Conservation (phyloP, 2,797 vertebrate species). For the Okamejei kenojei region DNA sequence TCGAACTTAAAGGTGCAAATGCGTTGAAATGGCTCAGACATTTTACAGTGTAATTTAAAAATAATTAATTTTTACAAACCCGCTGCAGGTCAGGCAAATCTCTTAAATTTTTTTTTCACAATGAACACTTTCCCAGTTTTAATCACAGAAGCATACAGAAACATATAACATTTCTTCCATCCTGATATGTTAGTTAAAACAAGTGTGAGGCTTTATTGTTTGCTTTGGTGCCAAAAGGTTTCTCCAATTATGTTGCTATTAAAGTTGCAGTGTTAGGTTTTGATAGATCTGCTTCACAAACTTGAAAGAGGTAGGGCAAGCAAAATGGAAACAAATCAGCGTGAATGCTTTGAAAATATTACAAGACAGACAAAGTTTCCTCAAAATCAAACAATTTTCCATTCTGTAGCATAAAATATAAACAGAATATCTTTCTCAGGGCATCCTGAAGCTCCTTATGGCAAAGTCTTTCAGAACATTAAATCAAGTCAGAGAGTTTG, state of each 20-base stretch:
- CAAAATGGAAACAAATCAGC: neutral
- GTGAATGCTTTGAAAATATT: neutral
- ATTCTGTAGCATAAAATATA: too few species aligned
- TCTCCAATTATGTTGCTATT: neutral
- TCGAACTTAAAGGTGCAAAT: slow-evolving; percentile 35
- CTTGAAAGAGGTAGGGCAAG: neutral
- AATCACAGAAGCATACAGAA: neutral
- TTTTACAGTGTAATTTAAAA: slow-evolving; percentile 34
- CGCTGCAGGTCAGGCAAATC: neutral
- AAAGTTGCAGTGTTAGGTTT: neutral
- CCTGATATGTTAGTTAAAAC: neutral
- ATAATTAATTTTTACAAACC: slow-evolving; percentile 19
- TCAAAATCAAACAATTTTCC: neutral
- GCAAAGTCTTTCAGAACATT: neutral
- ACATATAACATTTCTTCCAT: neutral
- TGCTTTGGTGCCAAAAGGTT: neutral
- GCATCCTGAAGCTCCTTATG: neutral
- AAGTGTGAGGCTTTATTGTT: neutral
- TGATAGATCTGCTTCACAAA: slow-evolving; percentile 23
- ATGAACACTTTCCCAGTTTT: neutral
- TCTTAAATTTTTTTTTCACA: neutral
- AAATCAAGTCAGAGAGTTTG: too few species aligned
- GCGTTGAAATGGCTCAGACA: slow-evolving; percentile 38
- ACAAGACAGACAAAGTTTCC: neutral
- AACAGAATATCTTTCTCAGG: neutral